Conservation (phyloP, 2,797 vertebrate genomes). For the Thunnus albacares region DNA sequence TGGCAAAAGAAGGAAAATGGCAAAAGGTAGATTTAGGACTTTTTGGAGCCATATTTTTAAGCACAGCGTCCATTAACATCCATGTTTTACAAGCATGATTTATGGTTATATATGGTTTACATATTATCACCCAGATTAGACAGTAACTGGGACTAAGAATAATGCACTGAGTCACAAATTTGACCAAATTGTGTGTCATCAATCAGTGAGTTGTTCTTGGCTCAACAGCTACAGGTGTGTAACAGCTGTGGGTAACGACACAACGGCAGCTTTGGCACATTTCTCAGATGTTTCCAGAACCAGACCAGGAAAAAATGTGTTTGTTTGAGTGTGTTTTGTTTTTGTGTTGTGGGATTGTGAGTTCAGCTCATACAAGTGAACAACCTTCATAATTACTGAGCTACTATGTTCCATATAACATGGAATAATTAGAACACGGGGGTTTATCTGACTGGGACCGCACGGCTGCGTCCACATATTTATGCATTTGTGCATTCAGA, state of each 20-base stretch:
- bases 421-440: slow-evolving; percentile 19
- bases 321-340: slow-evolving; percentile 38
- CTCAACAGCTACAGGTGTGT: slow-evolving; percentile 49
- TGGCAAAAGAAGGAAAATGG: not conserved
- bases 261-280: slow-evolving; percentile 40
- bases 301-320: slow-evolving; percentile 53
- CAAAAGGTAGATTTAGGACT: not conserved
- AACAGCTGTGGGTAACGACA: slow-evolving; percentile 46
- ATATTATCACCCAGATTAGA: slow-evolving; percentile 14
- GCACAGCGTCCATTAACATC: not conserved
- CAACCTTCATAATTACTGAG: slow-evolving; percentile 23
- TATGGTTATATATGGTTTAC: not conserved
- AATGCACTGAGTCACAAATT: slow-evolving; percentile 26
- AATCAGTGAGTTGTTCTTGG: slow-evolving; percentile 41
- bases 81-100: not conserved
- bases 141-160: slow-evolving; percentile 18
- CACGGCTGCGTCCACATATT: slow-evolving; percentile 8
- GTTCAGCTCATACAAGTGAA: slow-evolving; percentile 32
- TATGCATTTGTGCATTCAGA: slow-evolving; percentile 20
- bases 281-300: slow-evolving; percentile 13
- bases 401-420: slow-evolving; percentile 24
- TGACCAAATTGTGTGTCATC: slow-evolving; percentile 36
- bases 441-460: slow-evolving; percentile 12
- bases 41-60: not conserved
- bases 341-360: slow-evolving; percentile 28